Conservation (phyloP, 2,113 vertebrate genomes). For the Beaufortia kweichowensis region DNA sequence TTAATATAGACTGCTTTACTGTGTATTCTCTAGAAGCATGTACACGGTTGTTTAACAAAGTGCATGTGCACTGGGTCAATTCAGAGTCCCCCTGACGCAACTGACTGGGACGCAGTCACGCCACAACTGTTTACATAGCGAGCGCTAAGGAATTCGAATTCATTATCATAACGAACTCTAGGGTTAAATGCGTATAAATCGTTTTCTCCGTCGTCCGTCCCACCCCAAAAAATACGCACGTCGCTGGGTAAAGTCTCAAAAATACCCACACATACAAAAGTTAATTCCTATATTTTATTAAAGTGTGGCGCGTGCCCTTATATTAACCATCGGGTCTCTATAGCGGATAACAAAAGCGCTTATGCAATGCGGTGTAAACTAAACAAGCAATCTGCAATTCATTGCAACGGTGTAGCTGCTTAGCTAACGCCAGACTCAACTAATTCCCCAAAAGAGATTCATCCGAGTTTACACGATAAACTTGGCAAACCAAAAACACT, state of each 20-base stretch:
- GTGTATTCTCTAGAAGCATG: background rate
- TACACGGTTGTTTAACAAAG: conserved; percentile 11
- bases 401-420: conserved; percentile 13
- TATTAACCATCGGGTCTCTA: background rate
- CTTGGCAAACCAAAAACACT: conserved; percentile 54
- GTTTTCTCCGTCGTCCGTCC: background rate
- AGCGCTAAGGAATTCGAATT: conserved; percentile 31
- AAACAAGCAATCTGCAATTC: background rate
- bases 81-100: background rate
- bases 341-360: conserved; percentile 17
- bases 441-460: background rate
- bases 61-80: conserved; percentile 22
- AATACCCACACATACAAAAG: background rate
- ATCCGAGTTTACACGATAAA: conserved; percentile 38
- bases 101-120: background rate
- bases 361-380: conserved; percentile 29
- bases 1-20: conserved; percentile 25
- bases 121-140: conserved; percentile 15
- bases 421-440: conserved; percentile 25
- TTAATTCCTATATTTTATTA: background rate
- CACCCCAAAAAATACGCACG: background rate
- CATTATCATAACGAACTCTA: background rate
- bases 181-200: background rate
- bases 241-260: background rate
- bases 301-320: background rate